Percentiles rank a stretch among this genome's conserved stretches.
These are phyloP conservation scores for Camponotus floridanus DNA, from an alignment of 1,140 invertebrate species.

Conservation along the genomic window DNA sequence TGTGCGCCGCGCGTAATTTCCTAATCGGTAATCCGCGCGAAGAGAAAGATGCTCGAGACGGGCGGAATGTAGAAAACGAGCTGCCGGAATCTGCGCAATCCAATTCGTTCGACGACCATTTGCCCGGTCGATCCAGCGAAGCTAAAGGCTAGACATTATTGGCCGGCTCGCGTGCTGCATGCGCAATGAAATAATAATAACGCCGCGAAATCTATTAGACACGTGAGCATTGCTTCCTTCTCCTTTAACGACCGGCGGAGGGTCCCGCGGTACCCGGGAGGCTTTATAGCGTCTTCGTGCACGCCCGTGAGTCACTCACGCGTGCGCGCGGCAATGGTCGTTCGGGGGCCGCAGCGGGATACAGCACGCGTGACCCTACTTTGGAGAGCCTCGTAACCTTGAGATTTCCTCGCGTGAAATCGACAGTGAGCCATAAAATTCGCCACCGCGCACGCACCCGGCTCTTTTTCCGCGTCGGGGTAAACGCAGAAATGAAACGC, in stretches of 20 bases:
- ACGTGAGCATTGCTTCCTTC: constrained; percentile 76
- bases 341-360: constrained; percentile 15
- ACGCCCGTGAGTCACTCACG: constrained; percentile 48
- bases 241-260: constrained; percentile 80
- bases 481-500: background rate
- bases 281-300: constrained; percentile 52
- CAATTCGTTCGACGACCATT: constrained; percentile 78
- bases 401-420: constrained; percentile 51
- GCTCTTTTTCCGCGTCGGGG: background rate
- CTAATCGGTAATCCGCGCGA: constrained; percentile 15
- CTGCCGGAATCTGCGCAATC: constrained; percentile 68
- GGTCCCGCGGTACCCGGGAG: constrained; percentile 47
- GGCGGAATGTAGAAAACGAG: constrained; percentile 29
- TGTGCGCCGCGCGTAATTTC: constrained; percentile 1
- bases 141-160: constrained; percentile 78
- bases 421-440: constrained; percentile 36
- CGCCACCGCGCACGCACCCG: background rate
- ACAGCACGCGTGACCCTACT: constrained; percentile 60
- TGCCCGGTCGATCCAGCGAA: constrained; percentile 64
- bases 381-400: constrained; percentile 51
- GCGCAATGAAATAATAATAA: constrained; percentile 84
- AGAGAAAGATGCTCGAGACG: background rate
- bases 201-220: constrained; percentile 83
- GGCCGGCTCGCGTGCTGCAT: constrained; percentile 81
- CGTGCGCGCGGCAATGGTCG: constrained; percentile 43